Evolutionary conservation across 2,113 vertebrate genomes (phyloP), one percentile per base, ranked within the genome.

Genomic region (Phrynocephalus versicolor): DNA sequence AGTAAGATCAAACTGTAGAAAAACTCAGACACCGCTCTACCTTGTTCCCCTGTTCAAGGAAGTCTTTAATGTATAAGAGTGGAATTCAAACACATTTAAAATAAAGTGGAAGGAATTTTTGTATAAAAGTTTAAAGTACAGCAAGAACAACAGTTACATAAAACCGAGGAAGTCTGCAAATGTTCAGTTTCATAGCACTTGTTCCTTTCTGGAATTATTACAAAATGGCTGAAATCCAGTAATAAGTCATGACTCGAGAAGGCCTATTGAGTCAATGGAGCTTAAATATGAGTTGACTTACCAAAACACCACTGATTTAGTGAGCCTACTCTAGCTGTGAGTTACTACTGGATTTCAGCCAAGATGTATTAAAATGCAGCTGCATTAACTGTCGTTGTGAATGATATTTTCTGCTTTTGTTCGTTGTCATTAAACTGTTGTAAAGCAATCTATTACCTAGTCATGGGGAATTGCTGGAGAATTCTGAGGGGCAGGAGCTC

Each of bases 111-210:
- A 58, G 4, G 60, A 60, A 10, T 35, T 21, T 73, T 73, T 30
- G 35, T n/a, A 41, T 87, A 71, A 85, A 88, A 89, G 85, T 45
- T 89, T 87, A 90, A 89, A 88, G 86, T 80, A 37, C 67, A 51
- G 30, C 57, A 87, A 89, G 55, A 60, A 39, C 19, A 71, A 79
- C 57, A 89, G 89, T 84, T 84, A n/a, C 79, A 69, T 90, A 88
- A 75, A 86, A n/a, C 82, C 85, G 83, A 84, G 87, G 84, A 91
- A 57, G 79, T 77, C 79, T 88, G 82, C 57, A 88, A 83, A 58
- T 23, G 67, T 89, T 33, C 88, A 77, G 35, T 89, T 93, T 90
- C 88, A 89, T 93, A 37, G 14, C 62, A 55, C 37, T 93, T 83
- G 87, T 91, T 91, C 1, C 1, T 91, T 60, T 86, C 41, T 51